A percentile compares a stretch with the other conserved stretches of the same genome.
Conservation (phyloP, 1,140 invertebrate species). For the Drosophila pandora region DNA sequence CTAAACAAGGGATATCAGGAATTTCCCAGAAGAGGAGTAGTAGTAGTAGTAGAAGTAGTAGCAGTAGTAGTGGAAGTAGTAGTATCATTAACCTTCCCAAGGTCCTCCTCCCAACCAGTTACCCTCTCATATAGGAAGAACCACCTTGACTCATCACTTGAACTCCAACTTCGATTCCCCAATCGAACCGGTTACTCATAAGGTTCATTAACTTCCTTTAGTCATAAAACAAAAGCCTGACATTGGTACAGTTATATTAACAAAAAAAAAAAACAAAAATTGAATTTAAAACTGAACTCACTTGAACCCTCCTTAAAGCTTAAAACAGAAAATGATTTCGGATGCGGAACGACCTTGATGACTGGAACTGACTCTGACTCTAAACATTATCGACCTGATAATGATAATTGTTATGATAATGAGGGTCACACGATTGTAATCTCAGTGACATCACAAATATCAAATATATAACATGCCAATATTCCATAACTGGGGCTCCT, state of each 20-base stretch:
- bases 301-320: constrained; percentile 50
- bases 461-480: not conserved
- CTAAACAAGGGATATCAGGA: not conserved
- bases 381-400: constrained; percentile 19
- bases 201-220: constrained; percentile 77
- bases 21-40: not conserved
- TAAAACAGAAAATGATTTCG: constrained; percentile 47
- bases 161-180: constrained; percentile 35
- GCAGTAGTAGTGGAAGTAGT: not conserved
- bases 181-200: constrained; percentile 49
- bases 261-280: constrained; percentile 16
- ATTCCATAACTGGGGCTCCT: constrained; percentile 8
- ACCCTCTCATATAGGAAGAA: constrained; percentile 28
- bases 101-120: constrained; percentile 23
- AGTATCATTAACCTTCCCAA: constrained; percentile 1
- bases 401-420: constrained; percentile 40
- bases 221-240: constrained; percentile 60
- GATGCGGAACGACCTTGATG: constrained; percentile 78
- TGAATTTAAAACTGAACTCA: constrained; percentile 54
- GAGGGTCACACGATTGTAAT: constrained; percentile 38
- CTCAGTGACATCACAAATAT: constrained; percentile 32
- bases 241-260: constrained; percentile 75
- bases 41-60: not conserved
- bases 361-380: constrained; percentile 39
- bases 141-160: constrained; percentile 69